phyloP scores from a whole-genome alignment of 2,888 invertebrate species.

The Thyatira batis region DNA sequence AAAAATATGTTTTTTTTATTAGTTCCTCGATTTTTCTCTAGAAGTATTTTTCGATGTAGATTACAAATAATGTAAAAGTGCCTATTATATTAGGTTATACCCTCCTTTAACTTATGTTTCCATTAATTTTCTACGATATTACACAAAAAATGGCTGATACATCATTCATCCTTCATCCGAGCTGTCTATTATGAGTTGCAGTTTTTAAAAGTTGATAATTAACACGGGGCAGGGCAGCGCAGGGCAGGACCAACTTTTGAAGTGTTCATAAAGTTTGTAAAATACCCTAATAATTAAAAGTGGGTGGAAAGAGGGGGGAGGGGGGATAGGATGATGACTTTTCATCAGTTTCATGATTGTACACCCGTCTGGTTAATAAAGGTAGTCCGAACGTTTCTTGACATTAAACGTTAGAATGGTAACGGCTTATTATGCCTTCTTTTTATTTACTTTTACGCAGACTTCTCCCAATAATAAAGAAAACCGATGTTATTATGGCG shows the following conservation, averaged over 20 bases:
- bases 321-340: slow-evolving; percentile 45
- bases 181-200: slow-evolving; percentile 81
- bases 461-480: slow-evolving; percentile 41
- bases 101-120: slow-evolving; percentile 39
- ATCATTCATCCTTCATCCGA: slow-evolving; percentile 77
- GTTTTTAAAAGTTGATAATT: slow-evolving; percentile 80
- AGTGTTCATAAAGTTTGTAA: slow-evolving; percentile 71
- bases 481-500: slow-evolving; percentile 48
- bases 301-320: slow-evolving; percentile 38
- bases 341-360: slow-evolving; percentile 43
- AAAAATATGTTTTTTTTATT: no score
- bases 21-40: no score
- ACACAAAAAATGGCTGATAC: slow-evolving; percentile 55
- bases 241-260: slow-evolving; percentile 69
- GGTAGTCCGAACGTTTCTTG: slow-evolving; percentile 7
- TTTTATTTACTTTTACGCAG: slow-evolving; percentile 26
- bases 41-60: no score
- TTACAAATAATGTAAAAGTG: no score
- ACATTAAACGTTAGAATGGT: slow-evolving; percentile 16
- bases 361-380: slow-evolving; percentile 49
- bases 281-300: slow-evolving; percentile 76
- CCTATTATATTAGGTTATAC: slow-evolving; percentile 8
- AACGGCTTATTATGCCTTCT: slow-evolving; percentile 12
- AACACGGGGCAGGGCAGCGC: slow-evolving; percentile 65
- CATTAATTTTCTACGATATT: slow-evolving; percentile 42